Evolutionary conservation across 2,888 invertebrate species (phyloP).

Genomic region (Chrysolina oricalcia): DNA sequence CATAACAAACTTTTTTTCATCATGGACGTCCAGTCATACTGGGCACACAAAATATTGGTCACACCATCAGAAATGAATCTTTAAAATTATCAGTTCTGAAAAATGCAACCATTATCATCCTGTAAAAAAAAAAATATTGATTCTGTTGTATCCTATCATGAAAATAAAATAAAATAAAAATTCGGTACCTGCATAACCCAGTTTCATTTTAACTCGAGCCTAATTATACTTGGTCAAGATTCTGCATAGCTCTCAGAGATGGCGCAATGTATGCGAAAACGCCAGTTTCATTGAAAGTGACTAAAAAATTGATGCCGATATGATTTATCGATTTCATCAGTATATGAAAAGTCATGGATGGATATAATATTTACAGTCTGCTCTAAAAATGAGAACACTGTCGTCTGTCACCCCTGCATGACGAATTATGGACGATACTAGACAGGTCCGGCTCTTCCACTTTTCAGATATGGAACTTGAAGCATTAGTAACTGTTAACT

Average conservation of each 20-base stretch:
- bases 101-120: neutral
- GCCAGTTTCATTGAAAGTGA: no score
- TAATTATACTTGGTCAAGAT: neutral
- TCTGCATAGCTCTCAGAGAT: neutral
- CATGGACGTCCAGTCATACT: slow-evolving; percentile 3
- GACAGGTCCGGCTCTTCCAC: no score
- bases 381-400: no score
- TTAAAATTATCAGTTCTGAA: neutral
- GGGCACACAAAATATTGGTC: neutral
- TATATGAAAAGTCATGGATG: no score
- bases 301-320: no score
- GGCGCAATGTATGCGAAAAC: neutral
- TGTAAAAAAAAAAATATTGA: neutral
- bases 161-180: neutral
- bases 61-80: neutral
- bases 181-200: slow-evolving; percentile 6
- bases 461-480: no score
- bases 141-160: neutral
- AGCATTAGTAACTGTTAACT: no score
- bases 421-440: no score
- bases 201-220: neutral
- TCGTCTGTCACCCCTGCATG: no score
- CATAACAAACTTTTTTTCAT: slow-evolving; percentile 19
- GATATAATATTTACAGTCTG: no score
- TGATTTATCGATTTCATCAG: no score